Evolutionary conservation across 2,888 invertebrate species (phyloP).

Genomic region (Mesorhabditis sp.): DNA sequence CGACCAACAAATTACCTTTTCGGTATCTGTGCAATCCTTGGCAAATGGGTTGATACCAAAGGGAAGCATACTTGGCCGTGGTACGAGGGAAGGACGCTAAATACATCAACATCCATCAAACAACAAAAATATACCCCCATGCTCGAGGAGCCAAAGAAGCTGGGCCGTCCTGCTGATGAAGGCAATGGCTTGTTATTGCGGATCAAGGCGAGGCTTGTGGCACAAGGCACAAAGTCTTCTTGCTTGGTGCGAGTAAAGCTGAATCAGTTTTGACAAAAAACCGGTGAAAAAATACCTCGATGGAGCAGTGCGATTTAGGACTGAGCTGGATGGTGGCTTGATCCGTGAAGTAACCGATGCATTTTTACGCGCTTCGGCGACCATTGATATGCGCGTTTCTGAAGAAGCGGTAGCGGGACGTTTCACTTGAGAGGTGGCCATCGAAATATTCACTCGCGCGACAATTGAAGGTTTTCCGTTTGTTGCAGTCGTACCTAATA

Average conservation of each 20-base stretch:
- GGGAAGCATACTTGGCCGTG: neutral
- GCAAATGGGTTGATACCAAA: constrained; percentile 1
- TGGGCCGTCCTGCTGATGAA: neutral
- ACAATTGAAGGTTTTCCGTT: no score
- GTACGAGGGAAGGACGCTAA: neutral
- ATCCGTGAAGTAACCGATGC: no score
- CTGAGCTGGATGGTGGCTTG: no score
- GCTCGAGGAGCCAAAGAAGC: neutral
- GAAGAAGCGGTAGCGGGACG: no score
- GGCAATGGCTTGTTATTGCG: neutral
- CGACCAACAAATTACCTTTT: neutral
- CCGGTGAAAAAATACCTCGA: neutral
- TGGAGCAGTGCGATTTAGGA: neutral
- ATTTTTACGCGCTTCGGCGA: no score
- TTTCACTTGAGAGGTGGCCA: no score
- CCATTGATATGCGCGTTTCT: no score
- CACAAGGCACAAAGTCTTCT: neutral
- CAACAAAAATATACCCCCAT: no score
- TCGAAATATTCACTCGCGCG: no score
- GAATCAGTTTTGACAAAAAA: neutral
- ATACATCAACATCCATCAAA: neutral
- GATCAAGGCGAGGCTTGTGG: neutral
- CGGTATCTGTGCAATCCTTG: neutral
- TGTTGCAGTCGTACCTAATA: neutral
- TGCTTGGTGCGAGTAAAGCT: neutral